Base-by-base conservation (phyloP, 2,888 invertebrate genomes). In the Dendrolimus houi region DNA sequence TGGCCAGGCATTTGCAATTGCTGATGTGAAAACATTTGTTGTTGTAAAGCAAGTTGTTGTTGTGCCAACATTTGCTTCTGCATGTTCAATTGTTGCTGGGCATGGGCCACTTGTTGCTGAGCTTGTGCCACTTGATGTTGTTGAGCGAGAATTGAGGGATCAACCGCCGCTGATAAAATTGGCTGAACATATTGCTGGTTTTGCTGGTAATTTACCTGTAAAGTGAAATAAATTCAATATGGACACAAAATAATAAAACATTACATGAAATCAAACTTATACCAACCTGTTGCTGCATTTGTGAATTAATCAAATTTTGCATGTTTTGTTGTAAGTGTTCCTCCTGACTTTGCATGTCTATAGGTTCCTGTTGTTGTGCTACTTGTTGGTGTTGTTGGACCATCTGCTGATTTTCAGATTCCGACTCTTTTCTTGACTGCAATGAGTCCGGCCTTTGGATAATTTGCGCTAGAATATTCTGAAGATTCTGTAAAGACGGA, bases 401-500 rank as follows among this genome's bases (percentile, higher is more conserved):
- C 1, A 62, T 81, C 7, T 69, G 71, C 53, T 77, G 77, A 10
- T 74, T 70, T 66, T 90, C 89, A 1, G 83, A 83, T 65, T 90
- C 89, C 0, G 86, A 87, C 62, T 87, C 88, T 66, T 84, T 88
- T 55, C 87, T 79, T 1, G 85, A 70, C 60, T 87, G 89, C 53
- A 86, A 65, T 12, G 77, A 75, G 14, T 89, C 90, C 0, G 90
- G 90, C 57, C 90, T 79, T 47, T 88, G 89, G 54, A 87, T 91
- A 53, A 91, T 91, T 68, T 90, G 90, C 1, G 88, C 75, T 59
- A 90, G 67, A 53, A 89, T 85, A 63, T 85, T 87, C 62, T 90
- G 89, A 52, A 91, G 71, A 64, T 90, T 91, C 64, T 92, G 92
- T 55, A 92, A 73, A 0, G 91, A 88, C 8, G 92, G 92, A 60